These are phyloP conservation scores for Pogonomyrmex barbatus DNA, from an alignment of 1,140 invertebrate species.

Conservation along the genomic window DNA sequence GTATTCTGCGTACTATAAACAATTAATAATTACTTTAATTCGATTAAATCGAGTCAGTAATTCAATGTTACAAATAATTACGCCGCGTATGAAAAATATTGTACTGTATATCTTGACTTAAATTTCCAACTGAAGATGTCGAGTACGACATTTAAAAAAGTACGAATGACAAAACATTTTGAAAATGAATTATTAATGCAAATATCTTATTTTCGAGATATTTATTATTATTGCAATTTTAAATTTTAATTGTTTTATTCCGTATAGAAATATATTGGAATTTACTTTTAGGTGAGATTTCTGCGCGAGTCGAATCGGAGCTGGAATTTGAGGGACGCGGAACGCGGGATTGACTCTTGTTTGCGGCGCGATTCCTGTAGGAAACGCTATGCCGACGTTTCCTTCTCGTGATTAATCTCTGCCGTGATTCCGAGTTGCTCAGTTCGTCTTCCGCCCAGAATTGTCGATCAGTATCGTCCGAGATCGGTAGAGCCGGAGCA, in stretches of 20 bases:
- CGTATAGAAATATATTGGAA: background rate
- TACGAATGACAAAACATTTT: no score
- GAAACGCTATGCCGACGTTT: constrained; percentile 76
- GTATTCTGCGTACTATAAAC: constrained; percentile 42
- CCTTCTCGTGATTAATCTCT: constrained; percentile 59
- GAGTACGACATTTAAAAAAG: no score
- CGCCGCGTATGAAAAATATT: no score
- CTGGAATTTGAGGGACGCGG: constrained; percentile 63
- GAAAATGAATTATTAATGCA: no score
- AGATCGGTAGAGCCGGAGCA: constrained; percentile 39
- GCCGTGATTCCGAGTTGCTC: constrained; percentile 75
- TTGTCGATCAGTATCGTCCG: constrained; percentile 76
- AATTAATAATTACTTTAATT: background rate
- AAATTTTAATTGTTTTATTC: no score
- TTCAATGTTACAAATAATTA: background rate
- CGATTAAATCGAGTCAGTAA: background rate
- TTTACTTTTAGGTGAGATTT: constrained; percentile 57
- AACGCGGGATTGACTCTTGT: constrained; percentile 65
- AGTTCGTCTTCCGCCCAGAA: constrained; percentile 81
- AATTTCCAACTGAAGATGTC: no score
- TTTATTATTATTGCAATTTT: no score
- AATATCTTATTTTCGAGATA: no score
- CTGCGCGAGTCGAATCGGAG: constrained; percentile 42
- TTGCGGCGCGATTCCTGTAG: constrained; percentile 74
- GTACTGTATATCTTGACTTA: no score